A percentile compares a stretch with the other conserved stretches of the same genome.
Conservation (phyloP, 2,888 invertebrate species). For the Hypomecis punctinalis region DNA sequence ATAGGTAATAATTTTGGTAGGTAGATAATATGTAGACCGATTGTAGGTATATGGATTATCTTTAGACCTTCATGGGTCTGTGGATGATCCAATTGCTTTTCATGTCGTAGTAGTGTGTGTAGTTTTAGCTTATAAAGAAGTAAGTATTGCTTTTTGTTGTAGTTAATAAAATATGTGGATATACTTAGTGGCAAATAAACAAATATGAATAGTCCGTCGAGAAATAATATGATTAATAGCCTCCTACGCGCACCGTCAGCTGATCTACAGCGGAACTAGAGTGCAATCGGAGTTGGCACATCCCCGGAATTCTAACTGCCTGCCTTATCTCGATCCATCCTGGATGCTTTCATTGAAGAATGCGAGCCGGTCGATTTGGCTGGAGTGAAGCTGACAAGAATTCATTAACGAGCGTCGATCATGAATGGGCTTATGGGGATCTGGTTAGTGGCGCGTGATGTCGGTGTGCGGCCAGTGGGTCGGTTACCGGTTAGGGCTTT, state of each 20-base stretch:
- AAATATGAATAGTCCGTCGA: too few relatives aligned
- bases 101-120: too few relatives aligned
- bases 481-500: background rate
- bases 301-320: conserved; percentile 77
- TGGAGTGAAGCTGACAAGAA: conserved; percentile 64
- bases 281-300: conserved; percentile 73
- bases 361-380: conserved; percentile 67
- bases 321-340: conserved; percentile 79
- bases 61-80: too few relatives aligned
- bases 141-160: too few relatives aligned
- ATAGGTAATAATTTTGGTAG: too few relatives aligned
- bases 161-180: too few relatives aligned
- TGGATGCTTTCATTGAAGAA: conserved; percentile 65
- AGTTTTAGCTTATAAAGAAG: too few relatives aligned
- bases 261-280: conserved; percentile 55
- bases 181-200: too few relatives aligned
- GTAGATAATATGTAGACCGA: too few relatives aligned
- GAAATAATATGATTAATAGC: conserved; percentile 44
- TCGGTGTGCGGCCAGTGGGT: conserved; percentile 27
- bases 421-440: conserved; percentile 76
- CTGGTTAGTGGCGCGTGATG: conserved; percentile 61
- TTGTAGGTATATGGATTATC: too few relatives aligned
- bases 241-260: conserved; percentile 61
- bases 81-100: too few relatives aligned
- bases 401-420: conserved; percentile 65